These are phyloP conservation scores for Parnassius orleans DNA, from an alignment of 2,888 invertebrate species.

Conservation along the genomic window DNA sequence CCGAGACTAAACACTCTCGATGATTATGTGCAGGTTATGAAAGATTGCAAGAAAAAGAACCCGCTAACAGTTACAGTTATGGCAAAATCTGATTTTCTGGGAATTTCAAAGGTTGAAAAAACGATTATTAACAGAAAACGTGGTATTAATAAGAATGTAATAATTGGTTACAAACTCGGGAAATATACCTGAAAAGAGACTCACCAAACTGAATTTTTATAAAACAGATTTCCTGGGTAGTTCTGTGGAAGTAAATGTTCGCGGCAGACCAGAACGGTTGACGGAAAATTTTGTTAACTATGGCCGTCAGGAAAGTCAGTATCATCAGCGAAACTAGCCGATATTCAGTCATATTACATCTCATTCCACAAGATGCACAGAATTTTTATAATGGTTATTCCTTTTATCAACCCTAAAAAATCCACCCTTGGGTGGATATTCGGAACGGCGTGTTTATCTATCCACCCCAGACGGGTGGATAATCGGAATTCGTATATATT, in stretches of 20 bases:
- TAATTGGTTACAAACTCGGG: conserved; percentile 25
- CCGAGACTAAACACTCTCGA: conserved; percentile 24
- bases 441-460: no score
- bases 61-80: conserved; percentile 28
- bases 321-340: conserved; percentile 30
- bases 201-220: not conserved
- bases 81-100: no score
- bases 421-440: no score
- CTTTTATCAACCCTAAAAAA: no score
- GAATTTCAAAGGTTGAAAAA: no score
- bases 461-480: no score
- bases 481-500: no score
- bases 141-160: conserved; percentile 28
- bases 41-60: conserved; percentile 28
- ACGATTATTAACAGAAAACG: no score
- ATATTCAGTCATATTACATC: conserved; percentile 13
- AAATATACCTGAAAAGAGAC: conserved; percentile 7
- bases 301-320: conserved; percentile 32
- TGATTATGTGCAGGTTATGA: conserved; percentile 21
- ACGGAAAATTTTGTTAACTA: conserved; percentile 28
- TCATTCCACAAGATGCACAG: no score
- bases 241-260: conserved; percentile 15
- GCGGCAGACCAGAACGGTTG: not conserved
- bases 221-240: conserved; percentile 17
- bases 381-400: no score